Evolutionary conservation across 2,113 vertebrate species (phyloP).

Genomic region (Gavia stellata): DNA sequence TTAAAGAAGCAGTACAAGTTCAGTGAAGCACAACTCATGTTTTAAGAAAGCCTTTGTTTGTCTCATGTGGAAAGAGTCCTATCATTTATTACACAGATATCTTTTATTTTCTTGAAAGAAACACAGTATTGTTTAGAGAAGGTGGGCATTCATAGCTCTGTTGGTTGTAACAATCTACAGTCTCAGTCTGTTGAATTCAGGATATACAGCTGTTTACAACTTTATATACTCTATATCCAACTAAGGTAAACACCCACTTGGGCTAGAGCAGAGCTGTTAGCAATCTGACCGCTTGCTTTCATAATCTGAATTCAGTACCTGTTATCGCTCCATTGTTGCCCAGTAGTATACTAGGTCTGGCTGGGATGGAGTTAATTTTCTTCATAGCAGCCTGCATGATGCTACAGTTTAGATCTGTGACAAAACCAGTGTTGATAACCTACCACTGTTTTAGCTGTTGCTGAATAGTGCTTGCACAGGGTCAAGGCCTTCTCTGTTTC

Average conservation of each 20-base stretch:
- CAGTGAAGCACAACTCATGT: not conserved
- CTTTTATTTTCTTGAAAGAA: not conserved
- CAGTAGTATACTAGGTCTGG: not conserved
- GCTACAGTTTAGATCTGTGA: not conserved
- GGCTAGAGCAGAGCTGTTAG: not conserved
- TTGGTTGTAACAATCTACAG: not conserved
- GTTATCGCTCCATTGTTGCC: accelerated
- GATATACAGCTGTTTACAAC: not conserved
- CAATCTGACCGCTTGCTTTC: not conserved
- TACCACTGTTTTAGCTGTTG: not conserved
- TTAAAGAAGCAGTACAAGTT: not conserved
- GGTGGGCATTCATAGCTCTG: not conserved
- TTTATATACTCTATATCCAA: not conserved
- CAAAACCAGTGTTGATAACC: not conserved
- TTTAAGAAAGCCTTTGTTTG: not conserved
- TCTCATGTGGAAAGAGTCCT: not conserved
- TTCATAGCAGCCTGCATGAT: not conserved
- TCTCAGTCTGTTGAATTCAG: not conserved
- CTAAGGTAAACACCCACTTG: not conserved
- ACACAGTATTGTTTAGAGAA: not conserved
- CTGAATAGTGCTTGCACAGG: not conserved
- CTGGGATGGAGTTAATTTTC: not conserved
- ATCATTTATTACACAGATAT: not conserved
- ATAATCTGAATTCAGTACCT: not conserved
- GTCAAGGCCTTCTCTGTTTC: not conserved